phyloP scores from a whole-genome alignment of 1,140 invertebrate genomes.

The Formica exsecta region DNA sequence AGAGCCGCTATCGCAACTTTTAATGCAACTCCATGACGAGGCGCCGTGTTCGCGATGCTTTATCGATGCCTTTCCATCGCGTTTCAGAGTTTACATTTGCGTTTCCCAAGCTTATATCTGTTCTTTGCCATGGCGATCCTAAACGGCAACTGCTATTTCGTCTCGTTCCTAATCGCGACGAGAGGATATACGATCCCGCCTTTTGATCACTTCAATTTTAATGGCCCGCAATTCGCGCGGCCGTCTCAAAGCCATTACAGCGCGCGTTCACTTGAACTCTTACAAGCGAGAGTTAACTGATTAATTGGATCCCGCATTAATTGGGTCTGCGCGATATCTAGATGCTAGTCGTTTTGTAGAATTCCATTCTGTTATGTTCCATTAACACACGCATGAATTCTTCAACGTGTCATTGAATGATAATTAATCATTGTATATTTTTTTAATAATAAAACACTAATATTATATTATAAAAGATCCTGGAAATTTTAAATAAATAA shows the following conservation, averaged over 20 bases:
- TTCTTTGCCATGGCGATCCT: background rate
- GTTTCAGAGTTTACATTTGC: background rate
- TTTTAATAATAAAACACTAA: no score
- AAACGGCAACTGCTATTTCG: slow-evolving; percentile 19
- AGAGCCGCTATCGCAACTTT: slow-evolving; percentile 61
- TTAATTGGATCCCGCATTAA: background rate
- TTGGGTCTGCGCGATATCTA: slow-evolving; percentile 7
- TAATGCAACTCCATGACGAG: slow-evolving; percentile 22
- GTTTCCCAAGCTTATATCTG: background rate
- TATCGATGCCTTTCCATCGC: slow-evolving; percentile 38
- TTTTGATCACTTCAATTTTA: slow-evolving; percentile 71
- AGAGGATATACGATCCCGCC: slow-evolving; percentile 41
- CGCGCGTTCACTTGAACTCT: slow-evolving; percentile 74
- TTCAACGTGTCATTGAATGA: no score
- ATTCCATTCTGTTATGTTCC: no score
- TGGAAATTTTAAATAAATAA: background rate
- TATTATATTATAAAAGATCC: no score
- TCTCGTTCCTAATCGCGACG: slow-evolving; percentile 56
- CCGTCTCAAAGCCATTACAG: slow-evolving; percentile 62
- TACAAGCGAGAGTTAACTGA: slow-evolving; percentile 3
- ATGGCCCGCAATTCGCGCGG: slow-evolving; percentile 64
- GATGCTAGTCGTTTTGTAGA: background rate
- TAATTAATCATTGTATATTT: no score
- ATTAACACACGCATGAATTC: background rate
- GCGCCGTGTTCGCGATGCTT: slow-evolving; percentile 34